Evolutionary conservation across 1,140 invertebrate genomes (phyloP).

Genomic region (Calephelis virginiensis): DNA sequence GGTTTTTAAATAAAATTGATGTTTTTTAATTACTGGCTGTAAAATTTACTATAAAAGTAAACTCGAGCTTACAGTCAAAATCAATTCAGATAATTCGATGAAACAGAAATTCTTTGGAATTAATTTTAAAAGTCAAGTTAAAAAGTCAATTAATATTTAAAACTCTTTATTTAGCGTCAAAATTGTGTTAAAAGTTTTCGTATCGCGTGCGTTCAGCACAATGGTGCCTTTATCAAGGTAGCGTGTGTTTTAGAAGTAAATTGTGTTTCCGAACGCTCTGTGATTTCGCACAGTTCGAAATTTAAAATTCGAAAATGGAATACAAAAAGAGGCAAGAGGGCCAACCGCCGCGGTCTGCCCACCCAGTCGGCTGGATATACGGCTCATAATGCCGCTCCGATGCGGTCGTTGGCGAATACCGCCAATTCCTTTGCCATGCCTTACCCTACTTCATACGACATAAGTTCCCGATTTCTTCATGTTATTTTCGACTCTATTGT

Average conservation of each 20-base stretch:
- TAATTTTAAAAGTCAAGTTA: too few relatives aligned
- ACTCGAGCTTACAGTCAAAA: too few relatives aligned
- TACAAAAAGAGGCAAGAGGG: conserved; percentile 52
- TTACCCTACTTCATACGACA: conserved; percentile 46
- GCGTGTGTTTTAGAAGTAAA: conserved; percentile 37
- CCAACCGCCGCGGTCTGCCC: conserved; percentile 63
- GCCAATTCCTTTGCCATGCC: conserved; percentile 64
- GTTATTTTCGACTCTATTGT: conserved; percentile 39
- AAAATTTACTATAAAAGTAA: too few relatives aligned
- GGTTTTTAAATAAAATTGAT: too few relatives aligned
- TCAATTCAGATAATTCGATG: too few relatives aligned
- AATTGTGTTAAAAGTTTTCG: conserved; percentile 25
- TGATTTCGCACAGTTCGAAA: conserved; percentile 54
- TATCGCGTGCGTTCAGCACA: conserved; percentile 40
- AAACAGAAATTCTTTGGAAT: too few relatives aligned
- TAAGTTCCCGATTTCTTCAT: conserved; percentile 34
- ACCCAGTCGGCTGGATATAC: conserved; percentile 58
- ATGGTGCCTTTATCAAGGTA: conserved; percentile 36
- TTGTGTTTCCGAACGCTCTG: conserved; percentile 37
- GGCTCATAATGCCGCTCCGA: conserved; percentile 51
- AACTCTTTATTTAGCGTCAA: too few relatives aligned
- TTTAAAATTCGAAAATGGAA: conserved; percentile 60
- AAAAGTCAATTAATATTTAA: too few relatives aligned
- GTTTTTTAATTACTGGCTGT: too few relatives aligned
- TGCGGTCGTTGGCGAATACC: conserved; percentile 71